These are phyloP conservation scores for Radopholus similis DNA, from an alignment of 1,140 invertebrate genomes.

Conservation along the genomic window DNA sequence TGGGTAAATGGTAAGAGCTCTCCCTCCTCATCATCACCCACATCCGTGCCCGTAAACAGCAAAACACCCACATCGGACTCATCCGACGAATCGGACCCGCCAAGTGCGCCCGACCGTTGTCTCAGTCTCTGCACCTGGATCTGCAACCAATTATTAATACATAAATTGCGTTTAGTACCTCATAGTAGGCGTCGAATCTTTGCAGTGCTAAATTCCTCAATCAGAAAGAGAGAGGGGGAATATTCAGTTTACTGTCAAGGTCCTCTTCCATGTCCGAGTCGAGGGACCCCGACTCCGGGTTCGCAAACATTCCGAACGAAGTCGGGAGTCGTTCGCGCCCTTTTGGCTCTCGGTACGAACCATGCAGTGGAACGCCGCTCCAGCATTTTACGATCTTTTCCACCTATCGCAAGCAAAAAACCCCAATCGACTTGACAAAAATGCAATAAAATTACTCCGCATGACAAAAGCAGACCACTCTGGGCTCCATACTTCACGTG, in stretches of 20 bases:
- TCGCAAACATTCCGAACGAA: background rate
- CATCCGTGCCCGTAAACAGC: no score
- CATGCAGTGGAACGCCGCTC: slow-evolving; percentile 3
- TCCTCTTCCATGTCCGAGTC: slow-evolving; percentile 18
- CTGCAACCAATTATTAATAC: background rate
- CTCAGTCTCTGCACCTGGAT: slow-evolving; percentile 6
- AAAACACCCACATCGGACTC: no score
- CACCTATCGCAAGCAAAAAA: no score
- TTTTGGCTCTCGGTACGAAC: slow-evolving; percentile 8
- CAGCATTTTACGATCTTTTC: slow-evolving; percentile 10
- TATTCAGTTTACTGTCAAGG: no score
- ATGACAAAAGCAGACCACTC: slow-evolving; percentile 80
- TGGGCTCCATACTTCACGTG: slow-evolving; percentile 84
- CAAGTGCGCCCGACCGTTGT: background rate
- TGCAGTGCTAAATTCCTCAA: no score
- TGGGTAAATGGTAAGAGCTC: background rate
- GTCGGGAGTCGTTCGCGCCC: background rate
- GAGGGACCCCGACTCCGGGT: background rate
- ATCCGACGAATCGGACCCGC: background rate
- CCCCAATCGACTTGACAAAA: slow-evolving; percentile 87
- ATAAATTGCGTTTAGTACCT: background rate
- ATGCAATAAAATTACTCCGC: slow-evolving; percentile 93
- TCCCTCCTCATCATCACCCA: no score
- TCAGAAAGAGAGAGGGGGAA: no score
- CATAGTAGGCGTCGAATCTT: slow-evolving; percentile 21